These are phyloP conservation scores for Microtus richardsoni DNA, from an alignment of 2,113 vertebrate genomes.

Conservation along the genomic window DNA sequence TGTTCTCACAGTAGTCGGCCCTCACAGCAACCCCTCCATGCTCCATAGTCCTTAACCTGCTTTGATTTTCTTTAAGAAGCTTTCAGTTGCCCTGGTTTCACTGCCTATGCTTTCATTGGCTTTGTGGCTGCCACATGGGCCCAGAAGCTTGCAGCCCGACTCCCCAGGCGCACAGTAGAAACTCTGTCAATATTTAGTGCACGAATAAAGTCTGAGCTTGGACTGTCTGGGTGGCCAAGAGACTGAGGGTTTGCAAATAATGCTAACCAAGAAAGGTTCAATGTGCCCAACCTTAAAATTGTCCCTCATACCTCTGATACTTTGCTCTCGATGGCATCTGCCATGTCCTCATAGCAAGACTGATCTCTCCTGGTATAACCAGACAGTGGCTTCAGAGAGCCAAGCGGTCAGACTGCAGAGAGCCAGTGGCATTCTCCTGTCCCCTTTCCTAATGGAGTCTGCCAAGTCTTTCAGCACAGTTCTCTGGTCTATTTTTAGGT, in stretches of 20 bases:
- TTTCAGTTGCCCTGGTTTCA: not conserved
- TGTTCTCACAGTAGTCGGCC: not conserved
- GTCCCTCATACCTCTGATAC: not conserved
- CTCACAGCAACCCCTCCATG: not conserved
- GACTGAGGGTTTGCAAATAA: not conserved
- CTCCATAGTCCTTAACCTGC: not conserved
- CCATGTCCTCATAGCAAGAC: not conserved
- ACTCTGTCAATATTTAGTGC: not conserved
- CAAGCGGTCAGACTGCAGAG: not conserved
- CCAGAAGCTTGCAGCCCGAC: not conserved
- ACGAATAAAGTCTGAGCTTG: not conserved
- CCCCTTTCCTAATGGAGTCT: not conserved
- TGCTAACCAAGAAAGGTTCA: not conserved
- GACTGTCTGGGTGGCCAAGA: not conserved
- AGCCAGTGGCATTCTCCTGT: not conserved
- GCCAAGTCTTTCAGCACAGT: slow-evolving; percentile 63
- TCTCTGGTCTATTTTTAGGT: slow-evolving; percentile 72
- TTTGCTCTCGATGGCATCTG: not conserved
- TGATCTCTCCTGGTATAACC: not conserved
- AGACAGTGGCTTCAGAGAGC: not conserved
- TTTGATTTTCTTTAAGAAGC: not conserved
- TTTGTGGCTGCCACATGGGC: not conserved
- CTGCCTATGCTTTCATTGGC: not conserved
- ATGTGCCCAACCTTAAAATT: not conserved
- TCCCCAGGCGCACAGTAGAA: not conserved